Conservation (phyloP, 2,113 vertebrate species). For the Coturnix japonica region DNA sequence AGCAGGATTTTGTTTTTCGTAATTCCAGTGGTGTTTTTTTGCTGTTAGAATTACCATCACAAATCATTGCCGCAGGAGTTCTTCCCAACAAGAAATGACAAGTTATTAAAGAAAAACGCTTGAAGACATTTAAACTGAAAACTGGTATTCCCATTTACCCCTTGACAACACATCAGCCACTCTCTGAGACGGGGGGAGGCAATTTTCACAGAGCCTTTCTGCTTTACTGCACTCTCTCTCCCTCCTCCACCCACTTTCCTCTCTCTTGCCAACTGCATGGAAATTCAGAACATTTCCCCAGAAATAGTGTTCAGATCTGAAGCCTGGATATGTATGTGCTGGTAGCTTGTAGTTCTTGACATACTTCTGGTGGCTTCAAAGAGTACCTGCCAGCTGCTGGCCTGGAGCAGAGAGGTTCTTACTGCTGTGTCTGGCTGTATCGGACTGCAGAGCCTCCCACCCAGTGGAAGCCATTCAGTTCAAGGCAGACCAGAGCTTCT, state of each 20-base stretch:
- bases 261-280: neutral
- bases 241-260: neutral
- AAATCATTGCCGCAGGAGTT: neutral
- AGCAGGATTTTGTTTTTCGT: neutral
- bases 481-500: neutral
- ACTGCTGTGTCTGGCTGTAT: neutral
- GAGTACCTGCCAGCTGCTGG: neutral
- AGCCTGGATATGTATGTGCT: neutral
- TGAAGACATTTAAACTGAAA: neutral
- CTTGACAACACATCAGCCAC: neutral
- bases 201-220: neutral
- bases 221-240: neutral
- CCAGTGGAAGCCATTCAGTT: neutral
- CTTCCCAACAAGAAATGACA: neutral
- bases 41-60: neutral
- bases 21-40: neutral
- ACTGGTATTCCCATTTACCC: neutral
- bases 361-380: neutral
- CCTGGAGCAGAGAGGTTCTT: neutral
- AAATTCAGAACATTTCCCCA: conserved; percentile 34
- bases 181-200: neutral
- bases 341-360: neutral
- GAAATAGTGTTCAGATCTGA: conserved; percentile 18
- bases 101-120: neutral
- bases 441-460: neutral